Base-by-base conservation (phyloP, 2,888 invertebrate genomes). In the Lysandra bellargus region DNA sequence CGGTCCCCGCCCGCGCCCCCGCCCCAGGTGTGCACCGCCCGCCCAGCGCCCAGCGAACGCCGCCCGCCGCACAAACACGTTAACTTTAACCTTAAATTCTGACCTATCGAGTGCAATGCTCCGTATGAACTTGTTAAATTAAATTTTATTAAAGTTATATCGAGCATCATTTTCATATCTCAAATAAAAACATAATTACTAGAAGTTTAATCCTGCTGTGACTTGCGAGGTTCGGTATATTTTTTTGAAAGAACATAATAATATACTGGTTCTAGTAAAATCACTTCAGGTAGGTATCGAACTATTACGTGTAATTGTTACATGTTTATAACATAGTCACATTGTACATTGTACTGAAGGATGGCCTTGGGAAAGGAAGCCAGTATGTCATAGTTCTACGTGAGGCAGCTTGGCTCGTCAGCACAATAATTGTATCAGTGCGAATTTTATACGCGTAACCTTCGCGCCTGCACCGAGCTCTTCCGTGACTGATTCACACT, bases 1-100 rank as follows among this genome's bases (percentile, higher is more conserved):
- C 89, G 89, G 84, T 87, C 88, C 89, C 89, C 90, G 87, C 89
- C 88, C 40, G 6, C 40, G 40, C 40, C 14, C 87, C 87, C 85
- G 84, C 85, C 85, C 84, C 85, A 88, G 86, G 86, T 88, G 84
- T 85, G 84, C 84, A 85, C 87, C 85, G 84, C 87, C 86, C 87
- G 87, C 89, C 85, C 84, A 85, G 84, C 83, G 83, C 53, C 53
- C 57, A 14, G 14, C 53, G 12, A 87, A 88, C 90, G 90, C 88
- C 84, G 84, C 86, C 89, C 84, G 84, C 85, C 85, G 82, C 83
- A 82, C 84, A 85, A 88, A 90, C 87, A 91, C 90, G 89, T 91
- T 89, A 89, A 91, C 90, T 93, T 90, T 93, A 93, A 93, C 94
- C 94, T 94, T 94, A 91, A 91, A 90, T 90, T 92, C 86, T 92